Evolutionary conservation across 2,888 invertebrate genomes (phyloP).

Genomic region (Philaethria dido): DNA sequence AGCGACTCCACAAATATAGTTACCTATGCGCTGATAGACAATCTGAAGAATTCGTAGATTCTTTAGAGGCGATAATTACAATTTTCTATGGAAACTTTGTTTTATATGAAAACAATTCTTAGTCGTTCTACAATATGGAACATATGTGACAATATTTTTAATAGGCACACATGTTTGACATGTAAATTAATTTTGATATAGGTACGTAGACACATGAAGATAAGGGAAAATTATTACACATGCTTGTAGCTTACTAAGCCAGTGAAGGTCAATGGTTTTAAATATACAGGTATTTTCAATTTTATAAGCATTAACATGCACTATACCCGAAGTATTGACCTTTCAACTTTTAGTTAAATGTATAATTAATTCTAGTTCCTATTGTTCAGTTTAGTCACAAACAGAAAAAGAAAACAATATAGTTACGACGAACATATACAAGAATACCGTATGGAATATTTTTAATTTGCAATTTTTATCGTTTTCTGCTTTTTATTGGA

Average conservation of each 20-base stretch:
- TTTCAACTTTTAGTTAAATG: conserved; percentile 6
- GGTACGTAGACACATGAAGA: too few species aligned
- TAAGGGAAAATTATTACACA: too few species aligned
- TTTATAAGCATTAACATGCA: conserved; percentile 3
- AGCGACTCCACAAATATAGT: background rate
- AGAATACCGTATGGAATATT: too few species aligned
- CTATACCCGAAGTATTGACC: background rate
- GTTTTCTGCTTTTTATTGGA: too few species aligned
- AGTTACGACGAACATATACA: too few species aligned
- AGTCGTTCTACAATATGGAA: too few species aligned
- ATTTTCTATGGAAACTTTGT: too few species aligned
- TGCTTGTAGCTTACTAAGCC: too few species aligned
- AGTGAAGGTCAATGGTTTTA: background rate
- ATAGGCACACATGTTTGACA: background rate
- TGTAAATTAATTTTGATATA: background rate
- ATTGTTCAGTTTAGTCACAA: conserved; percentile 2
- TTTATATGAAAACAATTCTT: background rate
- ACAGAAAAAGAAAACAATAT: background rate
- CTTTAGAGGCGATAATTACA: background rate
- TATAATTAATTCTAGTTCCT: background rate
- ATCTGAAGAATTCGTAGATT: background rate
- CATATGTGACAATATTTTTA: too few species aligned
- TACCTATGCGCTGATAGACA: background rate
- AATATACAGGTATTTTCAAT: background rate
- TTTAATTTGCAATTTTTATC: too few species aligned